A percentile compares a stretch with the other conserved stretches of the same genome.
Conservation (phyloP, 2,113 vertebrate genomes). For the Bufo gargarizans region DNA sequence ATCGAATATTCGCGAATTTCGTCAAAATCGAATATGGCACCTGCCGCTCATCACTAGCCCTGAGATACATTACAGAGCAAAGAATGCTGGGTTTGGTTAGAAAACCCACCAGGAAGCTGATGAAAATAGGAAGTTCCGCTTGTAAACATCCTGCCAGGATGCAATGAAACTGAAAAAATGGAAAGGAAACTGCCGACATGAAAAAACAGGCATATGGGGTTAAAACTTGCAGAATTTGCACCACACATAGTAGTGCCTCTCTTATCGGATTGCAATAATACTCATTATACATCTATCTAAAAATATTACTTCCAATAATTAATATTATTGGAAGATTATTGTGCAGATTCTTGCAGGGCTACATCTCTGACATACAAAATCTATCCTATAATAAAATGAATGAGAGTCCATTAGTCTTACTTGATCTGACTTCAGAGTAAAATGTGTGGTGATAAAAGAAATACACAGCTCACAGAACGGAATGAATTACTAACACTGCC, state of each 20-base stretch:
- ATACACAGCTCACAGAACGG: conserved; percentile 2
- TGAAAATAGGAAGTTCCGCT: no score
- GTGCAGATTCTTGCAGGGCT: background rate
- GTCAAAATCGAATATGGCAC: no score
- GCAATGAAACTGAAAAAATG: no score
- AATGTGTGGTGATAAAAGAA: conserved; percentile 21
- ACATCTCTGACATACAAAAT: background rate
- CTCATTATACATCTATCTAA: background rate
- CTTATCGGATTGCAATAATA: background rate
- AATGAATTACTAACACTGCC: conserved; percentile 32
- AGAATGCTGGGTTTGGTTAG: no score
- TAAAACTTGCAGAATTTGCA: background rate
- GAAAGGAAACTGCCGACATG: no score
- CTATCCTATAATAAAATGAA: background rate
- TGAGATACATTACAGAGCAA: no score
- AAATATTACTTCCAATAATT: background rate
- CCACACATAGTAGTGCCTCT: background rate
- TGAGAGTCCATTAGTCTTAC: conserved; percentile 4
- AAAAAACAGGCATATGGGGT: no score
- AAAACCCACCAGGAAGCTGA: no score
- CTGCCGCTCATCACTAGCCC: no score
- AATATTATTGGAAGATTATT: background rate
- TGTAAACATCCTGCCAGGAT: no score
- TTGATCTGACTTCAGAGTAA: background rate
- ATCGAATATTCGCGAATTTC: no score